Evolutionary conservation across 2,113 vertebrate genomes (phyloP), one percentile per base, ranked within the genome.

Genomic region (Lepisosteus osseus): DNA sequence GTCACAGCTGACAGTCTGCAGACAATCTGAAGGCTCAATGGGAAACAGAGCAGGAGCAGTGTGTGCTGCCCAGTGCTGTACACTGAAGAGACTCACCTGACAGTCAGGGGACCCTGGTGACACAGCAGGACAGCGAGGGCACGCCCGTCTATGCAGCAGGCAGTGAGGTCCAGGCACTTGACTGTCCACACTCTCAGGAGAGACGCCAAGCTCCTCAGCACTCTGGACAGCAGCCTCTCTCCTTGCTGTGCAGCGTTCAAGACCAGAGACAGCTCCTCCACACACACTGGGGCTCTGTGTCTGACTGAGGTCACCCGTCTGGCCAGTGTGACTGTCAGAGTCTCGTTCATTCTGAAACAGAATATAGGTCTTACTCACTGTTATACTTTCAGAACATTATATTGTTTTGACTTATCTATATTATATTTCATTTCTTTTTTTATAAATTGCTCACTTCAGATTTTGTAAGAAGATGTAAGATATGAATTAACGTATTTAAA

Each of bases 141-240:
- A 17, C 55, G 43, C 55, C 55, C 44, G 4, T 71, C 17, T 3
- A 74, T 59, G 6, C 40, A 66, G 65, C 4, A 73, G 11, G 72
- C 54, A 7, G 44, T 77, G 69, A 81, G 63, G 70, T 81, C 74
- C 64, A 81, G 40, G 63, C 72, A 71, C 42, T 68, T 61, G 4
- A 76, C 69, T 5, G 43, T 67, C 73, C 76, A 80, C 59, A 61
- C 9, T 70, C 67, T 72, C 57, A 82, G 69, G 40, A 82, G 75
- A 6, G 55, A 67, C 15, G 14, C 3, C 45, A 82, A 62, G 42
- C 71, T 67, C 7, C 44, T 77, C 40, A 73, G 55, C 51, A 76
- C 59, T 1, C 17, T 63, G 61, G 64, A 75, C 51, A 54, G 13
- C 15, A 7, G 7, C 6, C 29, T 61, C 3, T 71, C 72, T 73